Base-by-base conservation (phyloP, 1,140 invertebrate genomes). In the Charaxes varanes region DNA sequence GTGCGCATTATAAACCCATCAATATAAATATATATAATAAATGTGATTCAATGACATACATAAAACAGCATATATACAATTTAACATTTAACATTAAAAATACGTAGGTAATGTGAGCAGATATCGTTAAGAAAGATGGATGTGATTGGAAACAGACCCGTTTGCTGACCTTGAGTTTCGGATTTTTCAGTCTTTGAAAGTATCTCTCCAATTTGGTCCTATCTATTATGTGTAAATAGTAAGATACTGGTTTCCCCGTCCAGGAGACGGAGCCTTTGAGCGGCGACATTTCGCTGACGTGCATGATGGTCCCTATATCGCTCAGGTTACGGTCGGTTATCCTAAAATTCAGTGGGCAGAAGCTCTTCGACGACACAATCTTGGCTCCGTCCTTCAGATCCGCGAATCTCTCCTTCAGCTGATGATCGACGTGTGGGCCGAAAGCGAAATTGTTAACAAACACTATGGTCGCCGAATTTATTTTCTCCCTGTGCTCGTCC, bases 401-500 rank as follows among this genome's bases (percentile, higher is more conserved):
- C 8, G 95, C 94, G 86, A 99, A 99, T 59, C 94, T 88, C 73
- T 97, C 92, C 82, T 99, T 99, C 34, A 99, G 81, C 86, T 96
- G 92, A 85, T 99, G 97, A 86, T 99, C 97, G 7, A 99, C 96
- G 41, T 91, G 92, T 17, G 97, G 97, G 8, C 97, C 97, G 79
- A 99, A 99, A 21, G 97, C 97, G 87, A 97, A 99, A 87, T 99
- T 99, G 86, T 99, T 99, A 2, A 98, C 97, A 87, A 99, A 99
- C 26, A 99, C 95, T 62, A 99, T 93, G 19, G 95, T 93, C 3
- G 97, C 93, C 51, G 90, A 90, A 48, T 94, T 95, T 56, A 98
- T 97, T 71, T 92, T 95, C 71, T 98, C 96, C 52, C 93, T 90
- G 80, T 96, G 93, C 66, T 96, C 92, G 55, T 96, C 93, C 46